Conservation (phyloP, 2,113 vertebrate species). For the Tricholaema leucomelas region DNA sequence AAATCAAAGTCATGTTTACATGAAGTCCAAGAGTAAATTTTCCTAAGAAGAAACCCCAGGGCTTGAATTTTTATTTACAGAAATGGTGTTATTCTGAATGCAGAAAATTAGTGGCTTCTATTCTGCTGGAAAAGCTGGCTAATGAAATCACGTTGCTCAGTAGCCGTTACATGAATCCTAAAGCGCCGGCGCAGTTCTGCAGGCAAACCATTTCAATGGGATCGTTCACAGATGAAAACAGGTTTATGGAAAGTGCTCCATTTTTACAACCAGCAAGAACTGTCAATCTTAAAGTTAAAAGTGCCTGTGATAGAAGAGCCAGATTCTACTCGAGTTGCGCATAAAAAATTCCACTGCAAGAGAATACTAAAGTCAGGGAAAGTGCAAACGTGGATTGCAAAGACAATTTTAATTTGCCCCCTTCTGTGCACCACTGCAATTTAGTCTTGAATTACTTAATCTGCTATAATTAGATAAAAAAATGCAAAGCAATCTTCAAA, state of each 20-base stretch:
- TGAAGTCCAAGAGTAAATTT: constrained; percentile 66
- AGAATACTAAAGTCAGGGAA: background rate
- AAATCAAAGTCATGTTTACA: constrained; percentile 74
- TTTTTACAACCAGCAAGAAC: constrained; percentile 48
- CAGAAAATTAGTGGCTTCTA: constrained; percentile 49
- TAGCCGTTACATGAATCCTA: constrained; percentile 1
- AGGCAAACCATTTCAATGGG: background rate
- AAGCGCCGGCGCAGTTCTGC: background rate
- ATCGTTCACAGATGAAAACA: constrained; percentile 18
- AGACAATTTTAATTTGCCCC: background rate
- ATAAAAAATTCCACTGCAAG: constrained; percentile 20
- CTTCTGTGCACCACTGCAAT: background rate
- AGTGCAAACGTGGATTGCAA: background rate
- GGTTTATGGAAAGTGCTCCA: constrained; percentile 38
- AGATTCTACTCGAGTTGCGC: background rate
- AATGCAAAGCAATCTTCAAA: constrained; percentile 21
- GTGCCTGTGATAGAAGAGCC: background rate
- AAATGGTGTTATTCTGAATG: constrained; percentile 37
- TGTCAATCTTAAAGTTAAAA: constrained; percentile 39
- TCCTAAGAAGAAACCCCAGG: constrained; percentile 59
- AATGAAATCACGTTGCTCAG: constrained; percentile 40
- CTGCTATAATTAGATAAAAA: background rate
- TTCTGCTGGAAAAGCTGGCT: constrained; percentile 25
- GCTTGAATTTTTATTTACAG: constrained; percentile 71
- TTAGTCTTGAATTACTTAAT: constrained; percentile 1